phyloP scores from a whole-genome alignment of 2,113 vertebrate genomes.

The Cyprinodon brontotheroides region DNA sequence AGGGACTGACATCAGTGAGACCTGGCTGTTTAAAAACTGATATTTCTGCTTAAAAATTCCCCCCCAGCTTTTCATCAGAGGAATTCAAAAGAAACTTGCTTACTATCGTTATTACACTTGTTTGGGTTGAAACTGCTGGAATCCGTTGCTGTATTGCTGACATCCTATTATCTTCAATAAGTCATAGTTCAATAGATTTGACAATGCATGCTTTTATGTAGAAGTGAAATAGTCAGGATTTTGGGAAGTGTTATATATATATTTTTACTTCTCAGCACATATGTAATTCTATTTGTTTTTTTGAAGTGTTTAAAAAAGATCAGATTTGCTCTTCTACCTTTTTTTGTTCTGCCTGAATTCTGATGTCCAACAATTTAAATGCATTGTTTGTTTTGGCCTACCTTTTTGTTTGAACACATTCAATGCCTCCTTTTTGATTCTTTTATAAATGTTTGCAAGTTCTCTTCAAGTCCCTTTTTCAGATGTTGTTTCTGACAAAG shows the following conservation, averaged over 20 bases:
- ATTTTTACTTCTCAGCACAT: no score
- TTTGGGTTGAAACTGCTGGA: not conserved
- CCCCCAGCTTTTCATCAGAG: not conserved
- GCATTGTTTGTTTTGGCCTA: no score
- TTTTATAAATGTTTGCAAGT: no score
- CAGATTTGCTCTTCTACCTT: no score
- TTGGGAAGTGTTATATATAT: not conserved
- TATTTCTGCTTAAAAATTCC: not conserved
- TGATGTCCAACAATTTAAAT: no score
- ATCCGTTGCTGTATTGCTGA: not conserved
- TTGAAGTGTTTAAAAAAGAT: no score
- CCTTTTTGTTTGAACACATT: no score
- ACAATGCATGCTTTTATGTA: not conserved
- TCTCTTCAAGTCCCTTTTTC: no score
- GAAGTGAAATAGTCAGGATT: not conserved
- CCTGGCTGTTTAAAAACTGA: not conserved
- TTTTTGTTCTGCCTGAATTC: no score
- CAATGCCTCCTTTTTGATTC: no score
- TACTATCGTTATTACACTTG: not conserved
- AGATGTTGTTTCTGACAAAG: no score
- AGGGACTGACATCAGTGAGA: conserved; percentile 1
- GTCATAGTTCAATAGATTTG: not conserved
- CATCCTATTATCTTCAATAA: not conserved
- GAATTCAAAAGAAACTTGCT: not conserved
- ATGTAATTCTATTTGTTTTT: no score